These are phyloP conservation scores for Pterocles gutturalis DNA, from an alignment of 2,113 vertebrate species.

Conservation along the genomic window DNA sequence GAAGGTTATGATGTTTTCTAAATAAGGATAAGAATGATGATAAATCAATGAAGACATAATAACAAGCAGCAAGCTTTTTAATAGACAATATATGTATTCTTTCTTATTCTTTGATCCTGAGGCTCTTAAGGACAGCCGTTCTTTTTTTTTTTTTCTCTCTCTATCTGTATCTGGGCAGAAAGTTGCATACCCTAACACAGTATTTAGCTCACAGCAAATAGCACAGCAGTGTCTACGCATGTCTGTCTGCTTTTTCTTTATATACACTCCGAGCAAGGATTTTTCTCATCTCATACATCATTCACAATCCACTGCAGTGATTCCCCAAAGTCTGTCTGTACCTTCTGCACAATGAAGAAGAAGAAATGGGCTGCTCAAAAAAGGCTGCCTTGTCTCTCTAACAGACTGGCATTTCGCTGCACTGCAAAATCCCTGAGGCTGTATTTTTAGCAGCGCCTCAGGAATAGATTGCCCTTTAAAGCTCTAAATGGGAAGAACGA, in stretches of 20 bases:
- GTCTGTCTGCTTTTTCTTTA: not conserved
- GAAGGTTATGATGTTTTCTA: not conserved
- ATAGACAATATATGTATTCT: not conserved
- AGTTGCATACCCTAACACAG: not conserved
- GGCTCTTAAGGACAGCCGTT: not conserved
- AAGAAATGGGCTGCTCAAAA: not conserved
- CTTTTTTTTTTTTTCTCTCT: not conserved
- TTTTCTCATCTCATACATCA: slow-evolving; percentile 46
- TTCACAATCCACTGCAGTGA: slow-evolving; percentile 29
- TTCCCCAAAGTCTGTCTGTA: slow-evolving; percentile 16
- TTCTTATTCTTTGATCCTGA: not conserved
- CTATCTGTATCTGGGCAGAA: slow-evolving; percentile 35
- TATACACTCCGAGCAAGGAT: not conserved
- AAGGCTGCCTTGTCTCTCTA: not conserved
- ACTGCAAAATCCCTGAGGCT: not conserved
- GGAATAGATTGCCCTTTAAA: not conserved
- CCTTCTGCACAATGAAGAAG: slow-evolving; percentile 6
- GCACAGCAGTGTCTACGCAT: not conserved
- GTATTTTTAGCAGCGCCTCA: not conserved
- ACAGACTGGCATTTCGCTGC: not conserved
- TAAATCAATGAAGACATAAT: not conserved
- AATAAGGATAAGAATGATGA: not conserved
- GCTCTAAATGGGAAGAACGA: not conserved
- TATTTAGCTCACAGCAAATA: slow-evolving; percentile 5
- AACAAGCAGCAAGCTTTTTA: not conserved